phyloP scores from a whole-genome alignment of 2,888 invertebrate genomes.

The Aphelenchoides bicaudatus region DNA sequence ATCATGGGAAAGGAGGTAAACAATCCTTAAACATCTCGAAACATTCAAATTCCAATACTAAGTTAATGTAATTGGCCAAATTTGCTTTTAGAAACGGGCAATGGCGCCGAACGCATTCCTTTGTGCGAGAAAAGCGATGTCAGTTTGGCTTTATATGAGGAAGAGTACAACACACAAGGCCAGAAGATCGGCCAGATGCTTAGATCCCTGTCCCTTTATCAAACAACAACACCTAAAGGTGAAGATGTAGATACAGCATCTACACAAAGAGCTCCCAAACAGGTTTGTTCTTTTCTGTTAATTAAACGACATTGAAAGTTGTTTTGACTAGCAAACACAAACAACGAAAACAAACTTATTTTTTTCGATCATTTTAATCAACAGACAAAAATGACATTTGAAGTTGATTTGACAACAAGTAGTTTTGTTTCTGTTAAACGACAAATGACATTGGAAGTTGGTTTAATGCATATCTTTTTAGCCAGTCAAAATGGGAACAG shows the following conservation, averaged over 20 bases:
- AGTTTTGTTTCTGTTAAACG: too few relatives aligned
- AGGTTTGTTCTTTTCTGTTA: constrained; percentile 4
- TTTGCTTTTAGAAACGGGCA: constrained; percentile 24
- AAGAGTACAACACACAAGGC: constrained; percentile 58
- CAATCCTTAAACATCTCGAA: too few relatives aligned
- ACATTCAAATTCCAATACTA: too few relatives aligned
- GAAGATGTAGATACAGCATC: constrained; percentile 43
- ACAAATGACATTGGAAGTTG: too few relatives aligned
- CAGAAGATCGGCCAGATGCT: constrained; percentile 58
- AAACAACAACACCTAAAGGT: constrained; percentile 49
- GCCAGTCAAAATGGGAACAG: constrained; percentile 37
- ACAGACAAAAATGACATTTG: too few relatives aligned
- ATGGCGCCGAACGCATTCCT: constrained; percentile 51
- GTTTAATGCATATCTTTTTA: constrained; percentile 15
- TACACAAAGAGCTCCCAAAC: constrained; percentile 15
- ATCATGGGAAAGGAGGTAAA: too few relatives aligned
- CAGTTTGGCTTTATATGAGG: constrained; percentile 58
- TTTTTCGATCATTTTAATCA: too few relatives aligned
- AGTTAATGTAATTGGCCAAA: too few relatives aligned
- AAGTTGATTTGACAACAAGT: too few relatives aligned
- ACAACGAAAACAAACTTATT: too few relatives aligned
- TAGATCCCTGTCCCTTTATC: constrained; percentile 50
- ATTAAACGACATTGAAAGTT: constrained; percentile 1
- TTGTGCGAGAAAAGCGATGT: constrained; percentile 52
- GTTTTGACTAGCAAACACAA: too few relatives aligned